Evolutionary conservation across 1,140 invertebrate species (phyloP).

Genomic region (Olivierus martensii): DNA sequence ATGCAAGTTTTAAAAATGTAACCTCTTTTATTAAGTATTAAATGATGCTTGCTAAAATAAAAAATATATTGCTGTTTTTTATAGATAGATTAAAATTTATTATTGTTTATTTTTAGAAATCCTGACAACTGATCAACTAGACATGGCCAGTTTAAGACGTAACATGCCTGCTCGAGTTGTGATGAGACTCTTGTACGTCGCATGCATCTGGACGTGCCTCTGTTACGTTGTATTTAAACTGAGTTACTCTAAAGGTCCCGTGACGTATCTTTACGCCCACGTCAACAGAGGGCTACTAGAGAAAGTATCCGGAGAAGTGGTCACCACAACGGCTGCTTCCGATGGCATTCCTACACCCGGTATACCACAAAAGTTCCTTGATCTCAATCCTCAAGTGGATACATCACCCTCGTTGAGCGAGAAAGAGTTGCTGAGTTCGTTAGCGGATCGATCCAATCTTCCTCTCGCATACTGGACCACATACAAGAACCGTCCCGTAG

Average conservation of each 20-base stretch:
- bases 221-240: constrained; percentile 25
- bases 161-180: constrained; percentile 17
- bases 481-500: constrained; percentile 34
- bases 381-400: constrained; percentile 45
- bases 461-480: constrained; percentile 20
- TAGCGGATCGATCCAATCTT: constrained; percentile 23
- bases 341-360: constrained; percentile 3
- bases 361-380: constrained; percentile 22
- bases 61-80: too few species aligned
- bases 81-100: too few species aligned
- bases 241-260: constrained; percentile 16
- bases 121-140: too few species aligned
- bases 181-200: constrained; percentile 21
- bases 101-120: too few species aligned
- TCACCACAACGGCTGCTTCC: neutral
- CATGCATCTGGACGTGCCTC: constrained; percentile 27
- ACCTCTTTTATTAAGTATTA: too few species aligned
- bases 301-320: constrained; percentile 18
- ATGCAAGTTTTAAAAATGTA: too few species aligned
- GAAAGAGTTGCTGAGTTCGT: constrained; percentile 56
- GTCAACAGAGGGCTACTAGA: constrained; percentile 24
- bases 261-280: constrained; percentile 16
- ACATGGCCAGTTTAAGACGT: neutral
- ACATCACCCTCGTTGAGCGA: constrained; percentile 50
- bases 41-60: too few species aligned